Conservation (phyloP, 2,113 vertebrate species). For the Psophia crepitans region DNA sequence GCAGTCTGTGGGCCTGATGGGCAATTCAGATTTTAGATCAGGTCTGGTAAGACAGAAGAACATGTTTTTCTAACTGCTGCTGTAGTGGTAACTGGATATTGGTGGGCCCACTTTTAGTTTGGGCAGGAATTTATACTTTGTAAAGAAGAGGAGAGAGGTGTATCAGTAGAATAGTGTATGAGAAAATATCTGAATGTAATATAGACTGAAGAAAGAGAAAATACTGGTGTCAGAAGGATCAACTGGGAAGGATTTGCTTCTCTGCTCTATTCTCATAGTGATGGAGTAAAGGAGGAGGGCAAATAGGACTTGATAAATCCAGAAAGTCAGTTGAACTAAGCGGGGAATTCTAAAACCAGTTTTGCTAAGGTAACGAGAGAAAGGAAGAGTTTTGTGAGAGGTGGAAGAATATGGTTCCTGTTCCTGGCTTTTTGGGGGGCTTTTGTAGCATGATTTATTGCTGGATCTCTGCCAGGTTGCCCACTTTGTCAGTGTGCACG, state of each 20-base stretch:
- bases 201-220: background rate
- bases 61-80: background rate
- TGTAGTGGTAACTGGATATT: background rate
- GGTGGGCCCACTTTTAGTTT: background rate
- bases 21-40: background rate
- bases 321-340: background rate
- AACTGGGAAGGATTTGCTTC: background rate
- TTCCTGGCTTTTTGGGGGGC: background rate
- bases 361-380: background rate
- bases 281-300: background rate
- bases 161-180: background rate
- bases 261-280: background rate
- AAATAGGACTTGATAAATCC: background rate
- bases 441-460: background rate
- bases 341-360: background rate
- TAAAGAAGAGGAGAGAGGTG: background rate
- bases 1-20: background rate
- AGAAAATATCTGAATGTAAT: background rate
- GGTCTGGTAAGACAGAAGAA: background rate
- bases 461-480: background rate
- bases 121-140: background rate
- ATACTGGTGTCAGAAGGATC: background rate
- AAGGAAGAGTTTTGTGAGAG: background rate
- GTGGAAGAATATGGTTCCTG: background rate
- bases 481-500: background rate